Evolutionary conservation across 2,113 vertebrate species (phyloP).

Genomic region (Phocoena sinus): DNA sequence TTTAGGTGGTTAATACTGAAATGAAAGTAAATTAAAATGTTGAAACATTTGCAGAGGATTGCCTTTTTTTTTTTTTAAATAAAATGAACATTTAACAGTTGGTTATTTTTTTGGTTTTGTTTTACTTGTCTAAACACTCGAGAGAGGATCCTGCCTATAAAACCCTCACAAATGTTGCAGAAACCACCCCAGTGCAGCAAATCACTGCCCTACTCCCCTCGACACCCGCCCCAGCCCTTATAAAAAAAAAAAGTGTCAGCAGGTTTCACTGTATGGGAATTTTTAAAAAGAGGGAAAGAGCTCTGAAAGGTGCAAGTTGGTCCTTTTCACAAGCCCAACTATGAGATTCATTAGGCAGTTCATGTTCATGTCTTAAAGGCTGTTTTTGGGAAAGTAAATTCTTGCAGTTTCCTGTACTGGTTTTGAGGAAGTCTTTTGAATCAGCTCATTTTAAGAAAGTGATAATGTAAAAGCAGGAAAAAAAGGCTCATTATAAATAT

Average conservation of each 20-base stretch:
- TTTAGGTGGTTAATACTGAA: slow-evolving; percentile 13
- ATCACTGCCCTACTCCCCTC: background rate
- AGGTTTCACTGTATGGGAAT: slow-evolving; percentile 53
- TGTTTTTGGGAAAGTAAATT: slow-evolving; percentile 35
- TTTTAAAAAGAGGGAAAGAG: slow-evolving; percentile 47
- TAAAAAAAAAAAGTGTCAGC: slow-evolving; percentile 33
- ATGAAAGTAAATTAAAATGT: slow-evolving; percentile 47
- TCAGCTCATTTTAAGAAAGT: slow-evolving; percentile 56
- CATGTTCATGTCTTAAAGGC: slow-evolving; percentile 60
- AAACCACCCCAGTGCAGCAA: background rate
- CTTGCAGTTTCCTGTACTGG: slow-evolving; percentile 50
- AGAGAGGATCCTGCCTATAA: slow-evolving; percentile 25
- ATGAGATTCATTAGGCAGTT: slow-evolving; percentile 52
- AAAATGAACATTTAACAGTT: slow-evolving; percentile 10
- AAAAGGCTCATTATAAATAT: slow-evolving; percentile 42
- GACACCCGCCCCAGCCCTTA: background rate
- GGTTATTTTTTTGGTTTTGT: background rate
- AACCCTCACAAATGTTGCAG: background rate
- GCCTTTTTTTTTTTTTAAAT: background rate
- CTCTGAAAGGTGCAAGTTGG: slow-evolving; percentile 34
- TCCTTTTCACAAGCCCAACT: slow-evolving; percentile 50
- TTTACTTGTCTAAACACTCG: slow-evolving; percentile 22
- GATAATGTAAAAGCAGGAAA: slow-evolving; percentile 33
- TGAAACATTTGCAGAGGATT: slow-evolving; percentile 11
- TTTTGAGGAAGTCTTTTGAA: slow-evolving; percentile 41